Conservation (phyloP, 2,113 vertebrate genomes). For the Nothobranchius kuhntae region DNA sequence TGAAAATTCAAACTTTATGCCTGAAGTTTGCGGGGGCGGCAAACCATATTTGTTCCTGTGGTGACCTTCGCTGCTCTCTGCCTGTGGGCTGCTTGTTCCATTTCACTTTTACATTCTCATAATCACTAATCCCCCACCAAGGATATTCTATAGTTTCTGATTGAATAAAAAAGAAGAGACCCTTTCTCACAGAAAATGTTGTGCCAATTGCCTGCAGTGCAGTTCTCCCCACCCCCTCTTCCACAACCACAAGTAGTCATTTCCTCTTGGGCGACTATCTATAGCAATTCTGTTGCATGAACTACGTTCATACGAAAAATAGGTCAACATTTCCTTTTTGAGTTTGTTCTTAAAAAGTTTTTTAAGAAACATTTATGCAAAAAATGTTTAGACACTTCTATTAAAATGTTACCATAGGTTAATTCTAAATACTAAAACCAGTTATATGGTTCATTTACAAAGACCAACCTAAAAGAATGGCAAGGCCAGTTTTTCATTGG, state of each 20-base stretch:
- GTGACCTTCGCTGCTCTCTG: slow-evolving; percentile 49
- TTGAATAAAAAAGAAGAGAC: background rate
- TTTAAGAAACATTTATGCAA: no score
- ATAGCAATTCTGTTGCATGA: background rate
- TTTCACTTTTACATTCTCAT: slow-evolving; percentile 29
- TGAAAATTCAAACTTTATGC: slow-evolving; percentile 33
- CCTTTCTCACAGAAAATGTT: background rate
- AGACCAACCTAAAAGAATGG: no score
- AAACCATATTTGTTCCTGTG: slow-evolving; percentile 55
- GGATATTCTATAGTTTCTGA: slow-evolving; percentile 4
- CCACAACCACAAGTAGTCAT: slow-evolving; percentile 8
- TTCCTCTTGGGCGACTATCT: slow-evolving; percentile 3
- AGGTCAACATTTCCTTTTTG: background rate
- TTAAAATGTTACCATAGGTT: no score
- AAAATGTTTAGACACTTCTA: no score
- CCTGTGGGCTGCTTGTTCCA: slow-evolving; percentile 66
- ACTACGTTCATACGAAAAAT: background rate
- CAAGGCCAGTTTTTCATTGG: no score
- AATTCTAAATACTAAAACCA: no score
- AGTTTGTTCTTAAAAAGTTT: no score
- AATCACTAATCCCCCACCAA: slow-evolving; percentile 32
- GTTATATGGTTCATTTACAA: no score
- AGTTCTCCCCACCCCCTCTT: background rate
- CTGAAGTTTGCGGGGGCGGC: slow-evolving; percentile 25
- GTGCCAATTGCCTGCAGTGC: background rate